Evolutionary conservation across 2,113 vertebrate genomes (phyloP).

Genomic region (Himantopus leucocephalus): DNA sequence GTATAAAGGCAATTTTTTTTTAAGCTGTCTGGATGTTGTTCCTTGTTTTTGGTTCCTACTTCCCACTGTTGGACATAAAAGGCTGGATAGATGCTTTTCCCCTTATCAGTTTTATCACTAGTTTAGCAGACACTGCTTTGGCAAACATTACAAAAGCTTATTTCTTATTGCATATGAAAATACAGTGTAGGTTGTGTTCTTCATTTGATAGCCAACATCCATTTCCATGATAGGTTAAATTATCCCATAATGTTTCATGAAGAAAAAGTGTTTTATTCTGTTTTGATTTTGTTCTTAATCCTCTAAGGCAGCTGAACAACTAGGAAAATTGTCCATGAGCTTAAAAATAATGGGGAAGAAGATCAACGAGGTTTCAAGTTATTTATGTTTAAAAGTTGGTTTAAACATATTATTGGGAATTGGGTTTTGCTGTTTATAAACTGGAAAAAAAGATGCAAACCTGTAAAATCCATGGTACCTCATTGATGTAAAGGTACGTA

Average conservation of each 20-base stretch:
- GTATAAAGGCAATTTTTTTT: neutral
- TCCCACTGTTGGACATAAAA: neutral
- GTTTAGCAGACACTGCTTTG: neutral
- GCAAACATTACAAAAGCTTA: neutral
- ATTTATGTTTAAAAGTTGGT: neutral
- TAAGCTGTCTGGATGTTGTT: neutral
- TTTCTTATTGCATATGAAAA: neutral
- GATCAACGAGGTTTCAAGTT: neutral
- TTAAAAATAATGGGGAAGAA: rapidly evolving
- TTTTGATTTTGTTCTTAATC: neutral
- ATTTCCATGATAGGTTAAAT: neutral
- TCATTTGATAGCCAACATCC: neutral
- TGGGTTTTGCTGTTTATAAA: neutral
- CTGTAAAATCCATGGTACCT: neutral
- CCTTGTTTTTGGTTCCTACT: neutral
- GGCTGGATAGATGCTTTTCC: neutral
- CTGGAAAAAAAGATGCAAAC: neutral
- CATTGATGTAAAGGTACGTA: neutral
- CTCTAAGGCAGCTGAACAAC: neutral
- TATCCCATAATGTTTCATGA: neutral
- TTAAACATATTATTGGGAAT: neutral
- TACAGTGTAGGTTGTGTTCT: neutral
- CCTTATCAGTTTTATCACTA: neutral
- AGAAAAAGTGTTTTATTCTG: neutral
- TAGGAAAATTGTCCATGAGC: neutral